phyloP scores from a whole-genome alignment of 2,888 invertebrate species.

The Anthophora plumipes region DNA sequence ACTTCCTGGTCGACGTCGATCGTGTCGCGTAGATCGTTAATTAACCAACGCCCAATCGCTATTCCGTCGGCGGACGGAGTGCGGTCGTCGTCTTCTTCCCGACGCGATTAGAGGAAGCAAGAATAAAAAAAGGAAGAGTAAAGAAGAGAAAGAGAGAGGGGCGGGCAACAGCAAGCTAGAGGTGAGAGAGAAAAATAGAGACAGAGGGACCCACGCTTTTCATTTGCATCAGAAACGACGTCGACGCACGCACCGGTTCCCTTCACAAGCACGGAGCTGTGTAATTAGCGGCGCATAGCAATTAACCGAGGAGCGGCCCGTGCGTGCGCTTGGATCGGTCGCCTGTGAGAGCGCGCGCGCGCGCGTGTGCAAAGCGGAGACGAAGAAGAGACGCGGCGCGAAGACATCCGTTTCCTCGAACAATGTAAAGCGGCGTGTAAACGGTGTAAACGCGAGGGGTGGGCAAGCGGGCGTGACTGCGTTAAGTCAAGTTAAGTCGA shows the following conservation, averaged over 20 bases:
- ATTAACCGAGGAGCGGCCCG: slow-evolving; percentile 66
- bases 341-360: slow-evolving; percentile 26
- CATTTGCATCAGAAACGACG: slow-evolving; percentile 66
- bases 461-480: slow-evolving; percentile 84
- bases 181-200: background rate
- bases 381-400: slow-evolving; percentile 27
- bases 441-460: slow-evolving; percentile 81
- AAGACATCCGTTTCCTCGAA: slow-evolving; percentile 69
- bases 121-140: background rate
- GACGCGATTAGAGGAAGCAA: slow-evolving; percentile 51
- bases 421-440: slow-evolving; percentile 80
- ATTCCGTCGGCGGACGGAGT: slow-evolving; percentile 56
- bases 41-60: slow-evolving; percentile 71
- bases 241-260: slow-evolving; percentile 62
- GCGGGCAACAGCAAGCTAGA: too few relatives aligned
- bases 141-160: too few relatives aligned
- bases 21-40: slow-evolving; percentile 61
- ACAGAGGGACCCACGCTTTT: slow-evolving; percentile 63
- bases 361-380: slow-evolving; percentile 16
- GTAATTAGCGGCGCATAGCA: slow-evolving; percentile 73
- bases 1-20: slow-evolving; percentile 63
- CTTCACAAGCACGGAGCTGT: slow-evolving; percentile 60
- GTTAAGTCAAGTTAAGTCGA: slow-evolving; percentile 84
- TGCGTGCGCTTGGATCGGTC: slow-evolving; percentile 55
- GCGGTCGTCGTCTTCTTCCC: slow-evolving; percentile 42